Evolutionary conservation across 2,888 invertebrate genomes (phyloP).

Genomic region (Drosophila maculinotata): DNA sequence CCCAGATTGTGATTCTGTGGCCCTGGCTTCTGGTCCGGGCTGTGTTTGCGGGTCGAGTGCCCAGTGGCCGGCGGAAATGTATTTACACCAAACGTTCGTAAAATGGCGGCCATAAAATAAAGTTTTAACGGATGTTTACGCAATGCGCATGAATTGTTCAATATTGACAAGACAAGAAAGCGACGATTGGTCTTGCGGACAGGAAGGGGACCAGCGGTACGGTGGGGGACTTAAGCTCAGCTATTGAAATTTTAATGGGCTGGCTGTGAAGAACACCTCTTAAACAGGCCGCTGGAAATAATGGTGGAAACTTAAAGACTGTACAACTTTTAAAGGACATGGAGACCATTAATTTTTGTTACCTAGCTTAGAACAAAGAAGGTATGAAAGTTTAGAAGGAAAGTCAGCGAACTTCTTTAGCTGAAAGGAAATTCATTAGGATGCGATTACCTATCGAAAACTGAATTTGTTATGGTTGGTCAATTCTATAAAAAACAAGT

Average conservation of each 20-base stretch:
- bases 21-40: slow-evolving; percentile 20
- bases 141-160: slow-evolving; percentile 79
- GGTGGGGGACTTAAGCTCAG: slow-evolving; percentile 3
- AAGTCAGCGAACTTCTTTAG: no score
- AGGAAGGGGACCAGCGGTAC: not conserved
- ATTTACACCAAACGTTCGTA: slow-evolving; percentile 76
- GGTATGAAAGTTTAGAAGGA: no score
- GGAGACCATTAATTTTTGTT: slow-evolving; percentile 11
- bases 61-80: slow-evolving; percentile 70
- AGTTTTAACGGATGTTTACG: slow-evolving; percentile 79
- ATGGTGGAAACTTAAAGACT: slow-evolving; percentile 21
- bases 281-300: slow-evolving; percentile 8
- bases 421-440: no score
- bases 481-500: no score
- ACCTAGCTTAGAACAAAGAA: not conserved
- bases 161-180: slow-evolving; percentile 76
- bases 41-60: slow-evolving; percentile 38
- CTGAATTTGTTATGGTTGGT: no score
- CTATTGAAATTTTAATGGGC: slow-evolving; percentile 68
- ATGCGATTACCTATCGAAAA: no score
- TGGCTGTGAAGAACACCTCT: slow-evolving; percentile 26
- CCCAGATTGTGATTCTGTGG: slow-evolving; percentile 13
- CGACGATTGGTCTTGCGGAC: slow-evolving; percentile 53
- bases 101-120: slow-evolving; percentile 80
- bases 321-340: slow-evolving; percentile 6